Base-by-base conservation (phyloP, 2,113 vertebrate genomes). In the Silurus glanis region DNA sequence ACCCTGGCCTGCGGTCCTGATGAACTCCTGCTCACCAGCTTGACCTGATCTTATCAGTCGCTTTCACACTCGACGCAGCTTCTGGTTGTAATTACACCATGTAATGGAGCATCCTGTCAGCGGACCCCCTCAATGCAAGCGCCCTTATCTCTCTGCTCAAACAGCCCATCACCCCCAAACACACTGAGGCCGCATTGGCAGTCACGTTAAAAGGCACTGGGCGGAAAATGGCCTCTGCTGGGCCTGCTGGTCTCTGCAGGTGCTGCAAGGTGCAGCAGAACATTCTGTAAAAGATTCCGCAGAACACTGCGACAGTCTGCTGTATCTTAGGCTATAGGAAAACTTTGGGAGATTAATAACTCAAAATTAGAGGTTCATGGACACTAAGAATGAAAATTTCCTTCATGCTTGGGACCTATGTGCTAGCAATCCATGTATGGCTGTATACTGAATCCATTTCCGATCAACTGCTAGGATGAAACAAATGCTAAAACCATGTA, bases 21-120 rank as follows among this genome's bases (percentile, higher is more conserved):
- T 92, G 92, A 92, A 93, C 92, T 92, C 86, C 89, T 89, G 88
- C 87, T 90, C 88, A 89, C 91, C 90, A 83, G 83, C 47, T 87
- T 93, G 93, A 94, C 92, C 94, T 92, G 93, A 94, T 94, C 89
- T 91, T 94, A 94, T 94, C 93, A 91, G 88, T 89, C 86, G 90
- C 91, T 92, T 94, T 92, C 91, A 90, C 91, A 92, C 92, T 92
- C 86, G 79, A 85, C 83, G 85, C 85, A 83, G 91, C 92, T 93
- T 93, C 93, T 93, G 93, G 89, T 92, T 93, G 93, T 92, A 92
- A 94, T 94, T 94, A 94, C 92, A 92, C 88, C 92, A 85, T 92
- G 90, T 92, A 92, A 91, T 91, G 88, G 87, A 89, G 88, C 90
- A 87, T 92, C 90, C 92, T 91, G 92, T 93, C 90, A 92, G 89